Base-by-base conservation (phyloP, 2,113 vertebrate genomes). In the Heteronetta atricapilla region DNA sequence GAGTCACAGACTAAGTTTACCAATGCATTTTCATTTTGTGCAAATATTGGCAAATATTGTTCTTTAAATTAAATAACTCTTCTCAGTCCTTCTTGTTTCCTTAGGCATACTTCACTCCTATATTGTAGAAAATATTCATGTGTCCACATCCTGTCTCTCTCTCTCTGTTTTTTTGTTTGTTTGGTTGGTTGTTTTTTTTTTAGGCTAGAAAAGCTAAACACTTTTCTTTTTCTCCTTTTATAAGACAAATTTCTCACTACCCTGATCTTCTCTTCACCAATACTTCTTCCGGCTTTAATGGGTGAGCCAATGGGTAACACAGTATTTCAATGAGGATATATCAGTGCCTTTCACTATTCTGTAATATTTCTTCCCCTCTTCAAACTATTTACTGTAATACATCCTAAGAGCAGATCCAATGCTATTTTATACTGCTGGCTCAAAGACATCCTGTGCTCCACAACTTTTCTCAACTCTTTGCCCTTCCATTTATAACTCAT, bases 91-190 rank as follows among this genome's bases (percentile, higher is more conserved):
- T 36, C n/a, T 53, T 69, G 6, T 66, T 78, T 50, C 29, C 14
- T 76, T 68, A 38, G 19, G 81, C 25, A 8, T 55, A 12, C 5
- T 17, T 28, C 9, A 17, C n/a, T 21, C 25, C 2, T 13, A 9
- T 11, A 14, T 59, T 86, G 80, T 14, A 59, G n/a, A 29, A 14
- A 67, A 70, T 0, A 31, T 8, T 19, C 38, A n/a, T n/a, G 28
- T 0, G 1, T 5, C 10, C 31, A 31, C 0, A 1, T 5, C 10
- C 31, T 12, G 16, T 26, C 16, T 63, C 29, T 56, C 36, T 38
- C 36, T 38, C 44, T 48, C 18, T 48, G 11, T 10, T 48, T 21
- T 46, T 55, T 55, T 80, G n/a, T n/a, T n/a, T n/a, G n/a, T n/a
- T n/a, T n/a, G n/a, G n/a, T n/a, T n/a, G n/a, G n/a, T n/a, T n/a